Evolutionary conservation across 2,113 vertebrate genomes (phyloP).

Genomic region (Phalacrocorax aristotelis): DNA sequence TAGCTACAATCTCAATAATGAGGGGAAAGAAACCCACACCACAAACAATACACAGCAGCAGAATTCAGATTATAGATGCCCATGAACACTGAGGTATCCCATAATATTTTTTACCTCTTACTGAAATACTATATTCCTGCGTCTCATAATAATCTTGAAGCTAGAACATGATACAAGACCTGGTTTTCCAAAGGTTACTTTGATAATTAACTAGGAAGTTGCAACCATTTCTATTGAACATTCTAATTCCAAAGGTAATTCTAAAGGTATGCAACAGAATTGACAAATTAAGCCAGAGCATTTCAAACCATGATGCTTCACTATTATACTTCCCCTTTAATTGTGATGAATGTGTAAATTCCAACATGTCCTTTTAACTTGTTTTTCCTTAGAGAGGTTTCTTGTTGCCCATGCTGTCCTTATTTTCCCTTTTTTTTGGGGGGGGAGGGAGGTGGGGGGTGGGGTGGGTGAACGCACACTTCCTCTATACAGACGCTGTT

Average conservation of each 20-base stretch:
- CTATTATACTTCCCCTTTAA: background rate
- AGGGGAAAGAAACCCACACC: accelerated
- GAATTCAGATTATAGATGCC: background rate
- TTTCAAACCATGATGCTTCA: background rate
- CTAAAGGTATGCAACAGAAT: background rate
- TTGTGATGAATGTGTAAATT: background rate
- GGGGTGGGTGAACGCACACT: background rate
- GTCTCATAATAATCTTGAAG: background rate
- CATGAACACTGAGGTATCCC: background rate
- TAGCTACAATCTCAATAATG: background rate
- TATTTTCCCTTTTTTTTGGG: background rate
- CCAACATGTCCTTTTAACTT: accelerated
- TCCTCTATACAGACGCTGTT: background rate
- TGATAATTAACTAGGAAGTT: background rate
- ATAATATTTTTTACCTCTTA: background rate
- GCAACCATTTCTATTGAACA: background rate
- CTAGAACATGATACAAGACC: background rate
- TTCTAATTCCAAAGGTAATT: background rate
- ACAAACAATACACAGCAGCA: background rate
- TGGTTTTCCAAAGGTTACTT: background rate
- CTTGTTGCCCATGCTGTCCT: background rate
- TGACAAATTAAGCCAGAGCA: background rate
- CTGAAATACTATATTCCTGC: background rate
- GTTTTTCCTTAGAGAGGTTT: background rate
- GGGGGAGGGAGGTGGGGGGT: no score